Percentiles rank a stretch among this genome's conserved stretches.
phyloP scores from a whole-genome alignment of 1,140 invertebrate species.

The Octopus bimaculoides region DNA sequence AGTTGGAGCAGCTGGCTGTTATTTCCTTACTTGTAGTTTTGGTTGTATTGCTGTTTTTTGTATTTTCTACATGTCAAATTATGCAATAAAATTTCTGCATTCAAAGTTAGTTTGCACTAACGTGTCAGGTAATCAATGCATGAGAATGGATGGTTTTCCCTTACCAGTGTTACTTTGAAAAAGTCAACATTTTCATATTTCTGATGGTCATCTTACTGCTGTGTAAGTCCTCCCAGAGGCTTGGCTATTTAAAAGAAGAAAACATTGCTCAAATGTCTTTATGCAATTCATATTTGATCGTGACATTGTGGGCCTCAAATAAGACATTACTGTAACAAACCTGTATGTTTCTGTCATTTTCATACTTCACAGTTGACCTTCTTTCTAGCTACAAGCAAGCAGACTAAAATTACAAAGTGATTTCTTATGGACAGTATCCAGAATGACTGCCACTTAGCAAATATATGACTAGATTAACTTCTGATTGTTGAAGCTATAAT shows the following conservation, averaged over 20 bases:
- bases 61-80: constrained; percentile 16
- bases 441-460: too few relatives aligned
- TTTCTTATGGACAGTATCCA: too few relatives aligned
- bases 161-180: constrained; percentile 3
- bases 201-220: constrained; percentile 9
- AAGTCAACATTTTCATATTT: not conserved
- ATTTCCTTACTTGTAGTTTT: not conserved
- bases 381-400: not conserved
- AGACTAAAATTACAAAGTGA: too few relatives aligned
- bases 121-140: constrained; percentile 11
- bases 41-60: constrained; percentile 13
- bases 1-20: constrained; percentile 6
- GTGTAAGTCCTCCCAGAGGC: constrained; percentile 2
- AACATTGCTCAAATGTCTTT: not conserved
- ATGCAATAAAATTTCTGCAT: constrained; percentile 15
- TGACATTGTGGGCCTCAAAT: constrained; percentile 6
- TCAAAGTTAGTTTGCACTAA: constrained; percentile 16
- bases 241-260: constrained; percentile 3
- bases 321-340: constrained; percentile 8
- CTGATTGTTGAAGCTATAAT: too few relatives aligned
- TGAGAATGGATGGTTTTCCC: constrained; percentile 10
- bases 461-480: too few relatives aligned
- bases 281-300: not conserved
- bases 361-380: not conserved
- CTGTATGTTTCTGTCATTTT: constrained; percentile 4